A percentile compares a stretch with the other conserved stretches of the same genome.
phyloP scores from a whole-genome alignment of 1,140 invertebrate genomes.

The Apocrypta bakeri region DNA sequence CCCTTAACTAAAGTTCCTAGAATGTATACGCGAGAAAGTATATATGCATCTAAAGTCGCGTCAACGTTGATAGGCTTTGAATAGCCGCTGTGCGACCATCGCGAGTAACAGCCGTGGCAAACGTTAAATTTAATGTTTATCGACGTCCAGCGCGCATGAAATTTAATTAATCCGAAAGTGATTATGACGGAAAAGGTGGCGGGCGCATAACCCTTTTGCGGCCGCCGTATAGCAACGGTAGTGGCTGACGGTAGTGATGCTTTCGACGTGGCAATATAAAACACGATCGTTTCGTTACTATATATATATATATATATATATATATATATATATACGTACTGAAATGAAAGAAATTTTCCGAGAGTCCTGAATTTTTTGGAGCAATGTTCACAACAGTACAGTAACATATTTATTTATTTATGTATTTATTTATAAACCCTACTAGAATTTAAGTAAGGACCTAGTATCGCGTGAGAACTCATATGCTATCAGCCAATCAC shows the following conservation, averaged over 20 bases:
- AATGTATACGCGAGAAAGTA: not conserved
- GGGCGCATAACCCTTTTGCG: constrained; percentile 56
- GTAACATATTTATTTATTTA: too few species aligned
- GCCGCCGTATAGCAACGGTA: not conserved
- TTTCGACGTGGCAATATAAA: not conserved
- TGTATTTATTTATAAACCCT: too few species aligned
- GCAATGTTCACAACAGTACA: too few species aligned
- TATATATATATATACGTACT: too few species aligned
- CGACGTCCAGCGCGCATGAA: constrained; percentile 66
- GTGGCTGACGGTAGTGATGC: too few species aligned
- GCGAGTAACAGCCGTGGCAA: constrained; percentile 53
- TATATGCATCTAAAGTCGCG: not conserved
- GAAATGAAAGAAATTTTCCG: too few species aligned
- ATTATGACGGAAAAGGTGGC: constrained; percentile 70
- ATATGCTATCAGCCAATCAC: too few species aligned
- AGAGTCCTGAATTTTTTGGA: too few species aligned
- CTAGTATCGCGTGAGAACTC: too few species aligned
- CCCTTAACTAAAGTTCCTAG: not conserved
- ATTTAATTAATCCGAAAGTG: constrained; percentile 76
- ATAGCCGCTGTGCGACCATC: constrained; percentile 43
- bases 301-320: too few species aligned
- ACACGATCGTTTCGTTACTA: not conserved
- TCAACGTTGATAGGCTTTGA: constrained; percentile 21
- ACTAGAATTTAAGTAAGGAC: too few species aligned
- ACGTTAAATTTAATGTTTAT: constrained; percentile 75